Percentiles rank a stretch among this genome's conserved stretches.
These are phyloP conservation scores for Rhogogaster chlorosoma DNA, from an alignment of 2,888 invertebrate genomes.

Conservation along the genomic window DNA sequence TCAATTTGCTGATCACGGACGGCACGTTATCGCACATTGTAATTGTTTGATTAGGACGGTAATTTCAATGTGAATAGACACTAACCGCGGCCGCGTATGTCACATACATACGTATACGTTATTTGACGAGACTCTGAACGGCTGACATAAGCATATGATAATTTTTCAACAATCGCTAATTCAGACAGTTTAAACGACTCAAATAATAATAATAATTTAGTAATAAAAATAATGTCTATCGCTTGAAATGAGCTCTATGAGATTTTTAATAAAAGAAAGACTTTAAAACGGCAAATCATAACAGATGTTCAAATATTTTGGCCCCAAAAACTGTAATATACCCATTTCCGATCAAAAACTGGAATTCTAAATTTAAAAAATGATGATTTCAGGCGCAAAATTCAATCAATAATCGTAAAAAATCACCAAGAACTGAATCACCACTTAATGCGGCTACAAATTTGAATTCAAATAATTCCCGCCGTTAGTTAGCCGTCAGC, in stretches of 20 bases:
- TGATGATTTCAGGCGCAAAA: not conserved
- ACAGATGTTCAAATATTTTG: not conserved
- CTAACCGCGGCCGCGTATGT: not conserved
- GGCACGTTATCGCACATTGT: slow-evolving; percentile 21
- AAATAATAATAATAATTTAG: not conserved
- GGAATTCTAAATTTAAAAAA: not conserved
- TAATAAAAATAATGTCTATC: not conserved
- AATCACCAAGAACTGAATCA: not conserved
- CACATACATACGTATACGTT: not conserved
- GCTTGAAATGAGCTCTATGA: not conserved
- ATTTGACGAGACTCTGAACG: not conserved
- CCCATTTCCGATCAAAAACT: not conserved
- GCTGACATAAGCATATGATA: not conserved
- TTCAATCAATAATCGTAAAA: not conserved
- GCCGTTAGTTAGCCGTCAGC: not conserved
- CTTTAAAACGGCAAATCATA: not conserved
- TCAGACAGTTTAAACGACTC: not conserved
- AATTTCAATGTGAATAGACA: not conserved
- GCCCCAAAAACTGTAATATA: not conserved
- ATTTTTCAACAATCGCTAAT: not conserved
- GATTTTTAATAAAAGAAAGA: not conserved
- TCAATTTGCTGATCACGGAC: not conserved
- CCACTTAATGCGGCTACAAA: not conserved
- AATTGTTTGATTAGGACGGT: not conserved
- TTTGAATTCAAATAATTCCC: slow-evolving; percentile 43